Evolutionary conservation across 2,888 invertebrate genomes (phyloP).

Genomic region (Pycnomerus fuliginosus): DNA sequence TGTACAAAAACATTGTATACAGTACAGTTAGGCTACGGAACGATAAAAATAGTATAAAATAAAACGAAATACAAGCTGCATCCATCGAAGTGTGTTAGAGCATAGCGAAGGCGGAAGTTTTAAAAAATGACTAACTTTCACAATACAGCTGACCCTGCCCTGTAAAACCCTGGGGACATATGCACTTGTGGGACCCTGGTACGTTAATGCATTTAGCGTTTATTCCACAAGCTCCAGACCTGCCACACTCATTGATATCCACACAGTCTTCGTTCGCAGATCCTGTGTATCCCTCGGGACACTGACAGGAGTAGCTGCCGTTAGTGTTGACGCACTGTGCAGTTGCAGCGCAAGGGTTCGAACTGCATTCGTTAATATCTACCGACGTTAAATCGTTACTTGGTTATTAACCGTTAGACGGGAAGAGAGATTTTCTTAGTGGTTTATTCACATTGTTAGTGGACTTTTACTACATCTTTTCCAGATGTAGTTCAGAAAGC

Average conservation of each 20-base stretch:
- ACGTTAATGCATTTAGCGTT: constrained; percentile 80
- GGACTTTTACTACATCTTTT: no score
- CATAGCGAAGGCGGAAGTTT: constrained; percentile 15
- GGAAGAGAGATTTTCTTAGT: constrained; percentile 25
- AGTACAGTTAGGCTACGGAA: constrained; percentile 42
- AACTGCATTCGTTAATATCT: constrained; percentile 76
- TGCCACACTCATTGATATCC: constrained; percentile 74
- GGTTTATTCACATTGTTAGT: constrained; percentile 7
- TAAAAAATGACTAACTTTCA: constrained; percentile 66
- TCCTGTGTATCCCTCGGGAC: constrained; percentile 69
- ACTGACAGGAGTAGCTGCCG: constrained; percentile 75
- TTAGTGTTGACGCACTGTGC: constrained; percentile 74
- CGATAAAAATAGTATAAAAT: constrained; percentile 13
- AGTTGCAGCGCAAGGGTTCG: constrained; percentile 67
- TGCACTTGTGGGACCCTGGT: constrained; percentile 76
- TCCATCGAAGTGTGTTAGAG: constrained; percentile 3
- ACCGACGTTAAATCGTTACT: constrained; percentile 30
- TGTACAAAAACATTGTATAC: constrained; percentile 47
- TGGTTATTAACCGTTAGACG: constrained; percentile 10
- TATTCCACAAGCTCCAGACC: constrained; percentile 66
- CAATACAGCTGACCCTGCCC: constrained; percentile 74
- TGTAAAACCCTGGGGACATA: constrained; percentile 73
- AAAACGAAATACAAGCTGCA: constrained; percentile 21
- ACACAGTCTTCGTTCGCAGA: constrained; percentile 61
- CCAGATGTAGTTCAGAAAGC: no score